Percentiles rank a stretch among this genome's conserved stretches.
Evolutionary conservation across 2,888 invertebrate species (phyloP).

Genomic region (Heliconius cydno): DNA sequence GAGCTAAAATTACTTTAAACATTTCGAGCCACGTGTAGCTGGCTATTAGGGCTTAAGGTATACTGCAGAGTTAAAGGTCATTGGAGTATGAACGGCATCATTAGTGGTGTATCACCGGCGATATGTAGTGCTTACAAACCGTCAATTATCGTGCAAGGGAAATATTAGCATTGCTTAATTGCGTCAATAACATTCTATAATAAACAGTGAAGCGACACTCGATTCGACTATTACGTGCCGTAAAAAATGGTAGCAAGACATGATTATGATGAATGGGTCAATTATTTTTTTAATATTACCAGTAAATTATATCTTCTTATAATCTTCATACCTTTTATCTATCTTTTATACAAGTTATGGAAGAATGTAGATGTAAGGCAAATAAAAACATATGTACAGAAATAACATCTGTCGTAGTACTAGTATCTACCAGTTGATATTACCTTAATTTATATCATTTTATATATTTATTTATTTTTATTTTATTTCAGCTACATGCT

Average conservation of each 20-base stretch:
- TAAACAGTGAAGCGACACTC: constrained; percentile 39
- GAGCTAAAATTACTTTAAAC: constrained; percentile 51
- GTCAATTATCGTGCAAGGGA: constrained; percentile 74
- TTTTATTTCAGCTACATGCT: too few relatives aligned
- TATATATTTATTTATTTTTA: too few relatives aligned
- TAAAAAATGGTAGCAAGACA: background rate
- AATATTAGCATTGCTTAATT: constrained; percentile 72
- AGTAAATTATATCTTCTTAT: too few relatives aligned
- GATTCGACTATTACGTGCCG: constrained; percentile 17
- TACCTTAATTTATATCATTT: too few relatives aligned
- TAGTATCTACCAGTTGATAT: too few relatives aligned
- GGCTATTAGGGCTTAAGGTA: constrained; percentile 45
- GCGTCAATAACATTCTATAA: constrained; percentile 53
- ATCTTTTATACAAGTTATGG: background rate
- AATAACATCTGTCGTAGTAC: too few relatives aligned
- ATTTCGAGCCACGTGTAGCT: constrained; percentile 55
- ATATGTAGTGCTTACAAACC: constrained; percentile 64
- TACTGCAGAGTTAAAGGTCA: constrained; percentile 64
- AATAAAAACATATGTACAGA: too few relatives aligned
- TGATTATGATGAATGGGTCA: background rate
- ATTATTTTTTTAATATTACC: background rate
- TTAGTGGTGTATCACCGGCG: constrained; percentile 63
- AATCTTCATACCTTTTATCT: background rate
- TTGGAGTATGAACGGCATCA: constrained; percentile 60
- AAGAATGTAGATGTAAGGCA: too few relatives aligned